Base-by-base conservation (phyloP, 2,797 vertebrate species). In the Rhabdomys pumilio region DNA sequence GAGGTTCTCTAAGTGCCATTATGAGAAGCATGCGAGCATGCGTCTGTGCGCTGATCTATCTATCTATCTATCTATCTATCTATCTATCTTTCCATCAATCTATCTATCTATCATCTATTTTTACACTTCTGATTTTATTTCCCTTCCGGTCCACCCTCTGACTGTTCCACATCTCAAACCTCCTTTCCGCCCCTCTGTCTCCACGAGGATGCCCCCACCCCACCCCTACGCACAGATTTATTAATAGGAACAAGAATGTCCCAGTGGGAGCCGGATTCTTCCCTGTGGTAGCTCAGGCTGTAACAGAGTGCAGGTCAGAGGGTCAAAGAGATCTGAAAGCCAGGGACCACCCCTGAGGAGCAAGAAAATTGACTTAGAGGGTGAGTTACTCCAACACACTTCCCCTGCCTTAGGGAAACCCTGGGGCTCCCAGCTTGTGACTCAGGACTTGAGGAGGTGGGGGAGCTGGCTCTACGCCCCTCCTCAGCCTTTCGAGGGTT, bases 201-300 rank as follows among this genome's bases (percentile, higher is more conserved):
- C 47, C 50, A 50, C 1, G 50, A 50, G 50, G 50, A 50, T 50
- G 50, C 50, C 50, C 50, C 50, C 50, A 50, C 50, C 50, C 47
- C 47, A 50, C 47, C 8, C 47, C 7, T 50, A 50, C 7, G 67
- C 76, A 0, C 77, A 3, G 69, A n/a, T 50, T 91, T 94, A 92
- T 92, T 92, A 89, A 85, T 73, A 90, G 91, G 82, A 89, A 65
- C 72, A 22, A 63, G 94, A 91, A 41, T 0, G 41, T 73, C 4
- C 1, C 41, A 10, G n/a, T 67, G 65, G 65, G 65, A n/a, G 65
- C 65, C 22, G 86, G 89, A 57, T 22, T 34, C 77, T 24, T 63
- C 29, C 22, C 14, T 15, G 34, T 12, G 3, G 44, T 1, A 82
- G 38, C n/a, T 34, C 90, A 82, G 96, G 91, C 94, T 85, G 67